Evolutionary conservation across 2,797 vertebrate genomes (phyloP).

Genomic region (Hybognathus amarus): DNA sequence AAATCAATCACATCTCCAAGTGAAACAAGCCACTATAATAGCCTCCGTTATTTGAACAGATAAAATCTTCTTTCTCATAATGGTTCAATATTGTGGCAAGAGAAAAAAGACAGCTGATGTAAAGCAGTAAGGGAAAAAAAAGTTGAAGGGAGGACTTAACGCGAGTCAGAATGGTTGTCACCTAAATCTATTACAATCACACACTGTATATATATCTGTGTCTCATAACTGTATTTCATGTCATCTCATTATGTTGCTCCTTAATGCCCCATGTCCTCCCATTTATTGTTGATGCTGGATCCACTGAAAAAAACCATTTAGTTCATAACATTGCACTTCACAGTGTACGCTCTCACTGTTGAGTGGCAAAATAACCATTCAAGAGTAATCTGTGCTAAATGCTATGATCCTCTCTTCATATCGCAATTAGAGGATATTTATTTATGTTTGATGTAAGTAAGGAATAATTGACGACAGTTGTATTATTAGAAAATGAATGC

Average conservation of each 20-base stretch:
- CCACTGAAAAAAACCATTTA: conserved; percentile 21
- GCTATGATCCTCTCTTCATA: background rate
- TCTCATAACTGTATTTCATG: conserved; percentile 25
- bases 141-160: conserved; percentile 34
- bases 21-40: conserved; percentile 28
- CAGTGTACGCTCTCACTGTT: background rate
- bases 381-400: background rate
- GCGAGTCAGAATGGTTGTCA: background rate
- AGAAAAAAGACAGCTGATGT: conserved; percentile 12
- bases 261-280: conserved; percentile 35
- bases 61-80: conserved; percentile 48
- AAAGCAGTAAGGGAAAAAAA: conserved; percentile 38
- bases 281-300: conserved; percentile 24
- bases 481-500: background rate
- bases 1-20: conserved; percentile 14
- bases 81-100: conserved; percentile 44
- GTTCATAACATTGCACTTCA: conserved; percentile 19
- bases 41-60: conserved; percentile 22
- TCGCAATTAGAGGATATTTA: conserved; percentile 28
- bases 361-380: conserved; percentile 11
- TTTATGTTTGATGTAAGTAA: conserved; percentile 11
- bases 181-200: conserved; percentile 26
- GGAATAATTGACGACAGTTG: background rate
- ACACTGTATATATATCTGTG: no score
- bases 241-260: conserved; percentile 3